Percentiles rank a stretch among this genome's conserved stretches.
phyloP scores from a whole-genome alignment of 2,888 invertebrate genomes.

The Megamerina dolium region DNA sequence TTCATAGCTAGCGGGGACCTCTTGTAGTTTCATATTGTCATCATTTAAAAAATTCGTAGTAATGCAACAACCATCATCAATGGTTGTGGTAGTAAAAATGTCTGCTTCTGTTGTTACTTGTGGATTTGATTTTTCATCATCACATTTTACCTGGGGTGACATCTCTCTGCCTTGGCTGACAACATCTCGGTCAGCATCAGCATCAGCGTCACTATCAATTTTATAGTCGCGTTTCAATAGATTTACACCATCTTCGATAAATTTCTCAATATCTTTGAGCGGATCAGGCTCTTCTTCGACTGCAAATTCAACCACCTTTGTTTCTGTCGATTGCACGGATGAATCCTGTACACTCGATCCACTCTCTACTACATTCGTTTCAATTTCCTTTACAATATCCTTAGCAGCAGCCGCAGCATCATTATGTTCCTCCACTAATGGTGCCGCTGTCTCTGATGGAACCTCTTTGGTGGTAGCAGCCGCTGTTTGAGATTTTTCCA shows the following conservation, averaged over 20 bases:
- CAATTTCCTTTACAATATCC: slow-evolving; percentile 1
- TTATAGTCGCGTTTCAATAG: slow-evolving; percentile 30
- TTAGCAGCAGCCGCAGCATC: not conserved
- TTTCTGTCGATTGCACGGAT: too few relatives aligned
- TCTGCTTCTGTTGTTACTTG: not conserved
- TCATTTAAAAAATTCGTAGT: too few relatives aligned
- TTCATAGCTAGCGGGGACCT: slow-evolving; percentile 21
- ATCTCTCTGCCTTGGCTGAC: too few relatives aligned
- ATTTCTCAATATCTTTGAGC: slow-evolving; percentile 43
- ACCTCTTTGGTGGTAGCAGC: too few relatives aligned
- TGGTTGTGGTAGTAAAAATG: too few relatives aligned
- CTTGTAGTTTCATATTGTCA: too few relatives aligned
- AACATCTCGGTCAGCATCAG: too few relatives aligned
- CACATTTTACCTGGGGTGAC: too few relatives aligned
- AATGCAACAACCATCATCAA: too few relatives aligned
- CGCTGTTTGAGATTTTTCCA: slow-evolving; percentile 1
- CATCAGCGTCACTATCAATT: slow-evolving; percentile 14
- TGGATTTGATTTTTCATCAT: not conserved
- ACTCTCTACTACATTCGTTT: too few relatives aligned
- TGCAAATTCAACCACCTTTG: too few relatives aligned
- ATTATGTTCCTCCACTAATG: not conserved
- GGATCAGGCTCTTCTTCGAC: slow-evolving; percentile 34
- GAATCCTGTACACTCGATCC: too few relatives aligned
- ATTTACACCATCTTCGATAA: slow-evolving; percentile 44
- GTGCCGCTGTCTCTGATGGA: not conserved